These are phyloP conservation scores for Cryptoprocta ferox DNA, from an alignment of 2,797 vertebrate genomes.

Conservation along the genomic window DNA sequence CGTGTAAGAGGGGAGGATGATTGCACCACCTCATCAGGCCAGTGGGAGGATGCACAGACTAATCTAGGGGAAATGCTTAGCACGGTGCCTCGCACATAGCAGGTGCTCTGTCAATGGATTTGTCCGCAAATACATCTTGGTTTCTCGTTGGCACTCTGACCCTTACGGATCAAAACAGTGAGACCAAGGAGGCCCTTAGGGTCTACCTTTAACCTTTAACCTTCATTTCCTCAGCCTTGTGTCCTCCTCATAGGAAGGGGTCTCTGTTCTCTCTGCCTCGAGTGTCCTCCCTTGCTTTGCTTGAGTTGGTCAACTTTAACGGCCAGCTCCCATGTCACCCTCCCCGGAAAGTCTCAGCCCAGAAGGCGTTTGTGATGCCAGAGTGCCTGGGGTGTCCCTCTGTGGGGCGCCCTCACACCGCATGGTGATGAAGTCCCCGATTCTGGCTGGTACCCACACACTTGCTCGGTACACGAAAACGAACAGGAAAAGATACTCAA, in stretches of 20 bases:
- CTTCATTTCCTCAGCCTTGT: neutral
- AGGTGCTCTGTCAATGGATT: neutral
- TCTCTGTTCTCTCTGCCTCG: neutral
- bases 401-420: neutral
- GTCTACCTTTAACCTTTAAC: neutral
- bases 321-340: neutral
- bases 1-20: neutral
- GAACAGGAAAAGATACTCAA: neutral
- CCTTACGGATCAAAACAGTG: neutral
- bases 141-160: neutral
- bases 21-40: neutral
- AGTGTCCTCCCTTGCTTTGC: neutral
- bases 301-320: neutral
- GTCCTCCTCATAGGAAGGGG: rapidly evolving
- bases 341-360: neutral
- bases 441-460: neutral
- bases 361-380: neutral
- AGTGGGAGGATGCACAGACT: neutral
- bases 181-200: rapidly evolving
- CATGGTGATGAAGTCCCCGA: rapidly evolving
- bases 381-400: rapidly evolving
- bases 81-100: rapidly evolving
- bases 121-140: neutral
- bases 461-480: neutral
- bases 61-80: neutral